Percentiles rank a stretch among this genome's conserved stretches.
phyloP scores from a whole-genome alignment of 2,888 invertebrate species.

The Cynaeus angustus region DNA sequence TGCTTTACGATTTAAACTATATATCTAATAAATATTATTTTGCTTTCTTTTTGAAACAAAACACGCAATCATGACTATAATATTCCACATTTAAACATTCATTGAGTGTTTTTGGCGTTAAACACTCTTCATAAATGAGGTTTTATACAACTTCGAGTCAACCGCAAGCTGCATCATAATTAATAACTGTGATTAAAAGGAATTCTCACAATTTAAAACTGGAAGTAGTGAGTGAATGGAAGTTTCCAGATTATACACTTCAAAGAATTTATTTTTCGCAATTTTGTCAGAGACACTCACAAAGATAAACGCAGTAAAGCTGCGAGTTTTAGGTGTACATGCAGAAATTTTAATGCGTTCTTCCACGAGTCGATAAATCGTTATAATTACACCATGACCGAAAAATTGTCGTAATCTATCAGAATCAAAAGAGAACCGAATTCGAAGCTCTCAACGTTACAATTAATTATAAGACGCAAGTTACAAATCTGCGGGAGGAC shows the following conservation, averaged over 20 bases:
- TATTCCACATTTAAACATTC: no score
- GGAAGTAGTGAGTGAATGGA: not conserved
- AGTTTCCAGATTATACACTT: not conserved
- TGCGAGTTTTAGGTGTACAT: not conserved
- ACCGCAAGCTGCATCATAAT: slow-evolving; percentile 2
- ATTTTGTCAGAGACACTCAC: no score
- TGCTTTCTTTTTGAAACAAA: no score
- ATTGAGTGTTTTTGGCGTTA: no score
- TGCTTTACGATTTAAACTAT: no score
- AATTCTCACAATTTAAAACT: not conserved
- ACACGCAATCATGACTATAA: no score
- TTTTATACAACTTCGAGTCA: not conserved
- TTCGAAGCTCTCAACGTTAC: slow-evolving; percentile 23
- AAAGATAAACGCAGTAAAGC: no score
- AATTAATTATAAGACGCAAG: slow-evolving; percentile 23
- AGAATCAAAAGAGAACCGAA: slow-evolving; percentile 23
- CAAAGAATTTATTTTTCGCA: slow-evolving; percentile 1
- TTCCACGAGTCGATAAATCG: no score
- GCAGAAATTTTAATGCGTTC: no score
- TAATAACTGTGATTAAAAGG: not conserved
- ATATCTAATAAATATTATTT: no score
- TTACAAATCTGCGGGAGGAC: slow-evolving; percentile 22
- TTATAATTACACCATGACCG: no score
- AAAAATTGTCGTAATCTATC: slow-evolving; percentile 27
- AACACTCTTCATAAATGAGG: no score